These are phyloP conservation scores for Thysanoteuthis rhombus DNA, from an alignment of 2,888 invertebrate species.

Conservation along the genomic window DNA sequence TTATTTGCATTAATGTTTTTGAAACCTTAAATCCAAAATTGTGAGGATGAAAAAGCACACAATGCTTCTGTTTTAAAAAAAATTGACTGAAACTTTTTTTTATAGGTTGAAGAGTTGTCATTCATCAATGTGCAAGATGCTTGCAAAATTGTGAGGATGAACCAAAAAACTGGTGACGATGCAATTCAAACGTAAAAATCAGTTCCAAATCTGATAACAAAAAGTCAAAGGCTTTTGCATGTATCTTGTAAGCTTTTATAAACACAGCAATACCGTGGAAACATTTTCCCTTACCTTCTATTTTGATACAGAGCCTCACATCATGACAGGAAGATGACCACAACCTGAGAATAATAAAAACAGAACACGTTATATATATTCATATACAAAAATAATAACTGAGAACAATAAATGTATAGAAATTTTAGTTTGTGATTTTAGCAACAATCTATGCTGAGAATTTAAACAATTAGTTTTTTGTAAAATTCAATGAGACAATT, in stretches of 20 bases:
- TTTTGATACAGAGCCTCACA: background rate
- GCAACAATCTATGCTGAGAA: background rate
- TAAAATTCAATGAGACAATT: background rate
- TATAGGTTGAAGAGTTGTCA: too few relatives aligned
- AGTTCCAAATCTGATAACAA: too few relatives aligned
- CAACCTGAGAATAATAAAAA: background rate
- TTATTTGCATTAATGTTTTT: too few relatives aligned
- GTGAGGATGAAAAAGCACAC: too few relatives aligned
- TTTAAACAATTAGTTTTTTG: background rate
- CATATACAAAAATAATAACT: background rate
- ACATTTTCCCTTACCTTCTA: background rate
- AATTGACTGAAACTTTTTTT: too few relatives aligned
- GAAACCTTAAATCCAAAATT: too few relatives aligned
- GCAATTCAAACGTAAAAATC: too few relatives aligned
- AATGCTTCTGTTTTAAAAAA: too few relatives aligned
- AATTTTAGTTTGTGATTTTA: background rate
- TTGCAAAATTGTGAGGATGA: too few relatives aligned
- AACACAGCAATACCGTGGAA: background rate
- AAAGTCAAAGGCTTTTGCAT: background rate
- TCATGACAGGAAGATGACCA: background rate
- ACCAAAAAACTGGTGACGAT: too few relatives aligned
- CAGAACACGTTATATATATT: background rate
- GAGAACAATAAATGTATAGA: background rate
- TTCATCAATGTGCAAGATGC: too few relatives aligned
- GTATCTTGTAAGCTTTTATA: background rate